These are phyloP conservation scores for Leptopilina clavipes DNA, from an alignment of 1,140 invertebrate species.

Conservation along the genomic window DNA sequence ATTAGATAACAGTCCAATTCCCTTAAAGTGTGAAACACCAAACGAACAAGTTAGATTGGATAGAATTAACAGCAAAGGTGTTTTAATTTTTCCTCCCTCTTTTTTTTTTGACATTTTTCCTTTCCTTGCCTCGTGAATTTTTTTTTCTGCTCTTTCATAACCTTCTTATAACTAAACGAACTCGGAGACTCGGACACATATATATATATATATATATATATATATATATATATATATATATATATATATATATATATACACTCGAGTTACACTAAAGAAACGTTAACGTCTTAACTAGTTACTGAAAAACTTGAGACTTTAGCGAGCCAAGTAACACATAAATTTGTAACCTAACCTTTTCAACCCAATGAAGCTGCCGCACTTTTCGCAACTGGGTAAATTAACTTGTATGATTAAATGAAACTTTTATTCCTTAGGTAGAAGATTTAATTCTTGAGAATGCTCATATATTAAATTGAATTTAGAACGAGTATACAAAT, in stretches of 20 bases:
- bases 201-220: no score
- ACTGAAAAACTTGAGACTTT: conserved; percentile 2
- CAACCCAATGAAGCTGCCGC: not conserved
- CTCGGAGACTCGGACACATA: not conserved
- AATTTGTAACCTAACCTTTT: conserved; percentile 23
- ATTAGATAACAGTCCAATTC: no score
- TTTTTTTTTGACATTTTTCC: not conserved
- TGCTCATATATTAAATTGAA: conserved; percentile 5
- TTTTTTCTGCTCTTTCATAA: not conserved
- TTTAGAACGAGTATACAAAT: not conserved
- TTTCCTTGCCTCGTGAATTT: not conserved
- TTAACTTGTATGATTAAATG: conserved; percentile 24
- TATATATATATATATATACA: no score
- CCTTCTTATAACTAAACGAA: conserved; percentile 6
- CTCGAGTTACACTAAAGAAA: not conserved
- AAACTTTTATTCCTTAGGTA: not conserved
- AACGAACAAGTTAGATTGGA: conserved; percentile 28
- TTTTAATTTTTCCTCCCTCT: not conserved
- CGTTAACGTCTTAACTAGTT: conserved; percentile 12
- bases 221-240: no score
- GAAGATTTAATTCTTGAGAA: conserved; percentile 2
- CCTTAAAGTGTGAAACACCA: no score
- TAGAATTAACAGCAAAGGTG: conserved; percentile 1
- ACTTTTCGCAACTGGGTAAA: not conserved
- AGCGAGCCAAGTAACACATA: not conserved